These are phyloP conservation scores for Mormyrus iriodes DNA, from an alignment of 2,113 vertebrate genomes.

Conservation along the genomic window DNA sequence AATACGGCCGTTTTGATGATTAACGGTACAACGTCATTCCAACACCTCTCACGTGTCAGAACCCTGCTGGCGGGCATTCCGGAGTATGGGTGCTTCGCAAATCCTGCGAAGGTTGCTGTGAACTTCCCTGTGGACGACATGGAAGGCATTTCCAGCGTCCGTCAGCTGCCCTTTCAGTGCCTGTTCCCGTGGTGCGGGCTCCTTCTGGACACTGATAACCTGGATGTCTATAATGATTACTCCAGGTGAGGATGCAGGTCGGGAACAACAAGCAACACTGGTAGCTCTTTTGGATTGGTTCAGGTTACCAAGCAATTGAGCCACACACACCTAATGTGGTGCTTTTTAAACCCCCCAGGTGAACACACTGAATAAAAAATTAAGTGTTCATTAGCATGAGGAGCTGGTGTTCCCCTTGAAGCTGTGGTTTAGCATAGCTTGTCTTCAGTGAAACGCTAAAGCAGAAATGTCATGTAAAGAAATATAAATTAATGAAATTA, in stretches of 20 bases:
- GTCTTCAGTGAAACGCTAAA: background rate
- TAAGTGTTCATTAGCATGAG: background rate
- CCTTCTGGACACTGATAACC: constrained; percentile 68
- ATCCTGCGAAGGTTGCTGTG: constrained; percentile 74
- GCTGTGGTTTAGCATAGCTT: background rate
- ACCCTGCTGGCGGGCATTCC: constrained; percentile 71
- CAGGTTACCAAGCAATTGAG: background rate
- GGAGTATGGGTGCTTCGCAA: constrained; percentile 78
- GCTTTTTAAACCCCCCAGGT: background rate
- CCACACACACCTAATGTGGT: background rate
- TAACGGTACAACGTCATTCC: background rate
- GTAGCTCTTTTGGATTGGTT: background rate
- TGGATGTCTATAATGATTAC: constrained; percentile 80
- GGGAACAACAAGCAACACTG: background rate
- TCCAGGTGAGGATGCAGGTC: constrained; percentile 61
- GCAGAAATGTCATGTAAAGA: background rate
- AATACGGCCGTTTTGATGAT: background rate
- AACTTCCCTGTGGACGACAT: constrained; percentile 69
- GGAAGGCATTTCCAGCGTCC: constrained; percentile 33
- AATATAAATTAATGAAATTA: background rate
- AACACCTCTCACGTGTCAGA: constrained; percentile 47
- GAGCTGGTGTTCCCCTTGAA: background rate
- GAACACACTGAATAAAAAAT: background rate
- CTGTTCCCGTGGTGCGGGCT: constrained; percentile 88
- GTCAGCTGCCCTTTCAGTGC: constrained; percentile 57